Evolutionary conservation across 2,113 vertebrate species (phyloP).

Genomic region (Gopherus evgoodei): DNA sequence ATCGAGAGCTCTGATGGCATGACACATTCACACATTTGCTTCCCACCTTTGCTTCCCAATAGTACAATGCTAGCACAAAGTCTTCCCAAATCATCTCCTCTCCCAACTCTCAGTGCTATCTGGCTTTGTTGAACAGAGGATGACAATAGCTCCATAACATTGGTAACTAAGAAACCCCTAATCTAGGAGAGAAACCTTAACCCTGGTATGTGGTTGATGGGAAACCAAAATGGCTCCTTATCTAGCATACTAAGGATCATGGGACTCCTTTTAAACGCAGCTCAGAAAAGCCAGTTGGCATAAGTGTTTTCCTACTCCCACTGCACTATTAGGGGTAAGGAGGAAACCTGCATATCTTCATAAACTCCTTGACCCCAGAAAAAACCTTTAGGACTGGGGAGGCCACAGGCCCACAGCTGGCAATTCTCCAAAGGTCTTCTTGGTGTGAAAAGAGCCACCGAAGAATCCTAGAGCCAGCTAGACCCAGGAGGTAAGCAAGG

Average conservation of each 20-base stretch:
- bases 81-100: neutral
- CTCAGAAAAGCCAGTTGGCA: neutral
- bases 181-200: neutral
- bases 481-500: neutral
- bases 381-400: neutral
- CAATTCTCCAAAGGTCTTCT: neutral
- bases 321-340: neutral
- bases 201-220: neutral
- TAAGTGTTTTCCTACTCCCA: neutral
- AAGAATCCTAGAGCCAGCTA: neutral
- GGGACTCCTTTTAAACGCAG: neutral
- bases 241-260: neutral
- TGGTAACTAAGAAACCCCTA: neutral
- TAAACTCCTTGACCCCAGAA: neutral
- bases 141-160: neutral
- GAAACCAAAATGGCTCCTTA: neutral
- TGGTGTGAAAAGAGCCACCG: fast-evolving
- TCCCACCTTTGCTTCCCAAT: neutral
- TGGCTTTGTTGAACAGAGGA: neutral
- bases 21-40: neutral
- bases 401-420: fast-evolving
- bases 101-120: neutral
- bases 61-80: neutral
- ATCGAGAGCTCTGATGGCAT: neutral
- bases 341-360: neutral